These are phyloP conservation scores for Hypercompe scribonia DNA, from an alignment of 2,888 invertebrate species.

Conservation along the genomic window DNA sequence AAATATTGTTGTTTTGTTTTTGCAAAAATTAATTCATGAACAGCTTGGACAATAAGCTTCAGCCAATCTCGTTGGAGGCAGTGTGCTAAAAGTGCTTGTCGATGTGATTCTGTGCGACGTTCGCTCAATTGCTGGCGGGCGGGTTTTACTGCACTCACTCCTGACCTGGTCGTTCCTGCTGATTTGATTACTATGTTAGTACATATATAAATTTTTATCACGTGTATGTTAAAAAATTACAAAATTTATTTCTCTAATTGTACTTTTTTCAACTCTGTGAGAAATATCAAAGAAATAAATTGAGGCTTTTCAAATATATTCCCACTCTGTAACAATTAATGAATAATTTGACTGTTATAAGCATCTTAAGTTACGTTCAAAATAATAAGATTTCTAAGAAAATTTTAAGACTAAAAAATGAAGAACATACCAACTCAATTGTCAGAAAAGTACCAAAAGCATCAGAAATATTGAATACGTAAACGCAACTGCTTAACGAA, in stretches of 20 bases:
- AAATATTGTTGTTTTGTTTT: neutral
- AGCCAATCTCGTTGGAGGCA: conserved; percentile 88
- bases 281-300: no score
- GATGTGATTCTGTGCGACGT: conserved; percentile 88
- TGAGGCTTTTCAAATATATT: no score
- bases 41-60: conserved; percentile 89
- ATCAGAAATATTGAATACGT: neutral
- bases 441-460: neutral
- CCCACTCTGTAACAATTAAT: no score
- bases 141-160: conserved; percentile 86
- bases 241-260: no score
- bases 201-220: neutral
- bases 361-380: no score
- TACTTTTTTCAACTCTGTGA: no score
- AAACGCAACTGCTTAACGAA: neutral
- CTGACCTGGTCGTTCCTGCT: conserved; percentile 87
- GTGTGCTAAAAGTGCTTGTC: conserved; percentile 88
- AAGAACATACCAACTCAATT: no score
- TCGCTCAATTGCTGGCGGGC: conserved; percentile 90
- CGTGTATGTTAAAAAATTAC: neutral
- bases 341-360: no score
- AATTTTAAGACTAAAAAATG: no score
- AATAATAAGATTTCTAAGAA: no score
- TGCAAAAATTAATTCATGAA: conserved; percentile 26
- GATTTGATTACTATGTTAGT: conserved; percentile 89